A percentile compares a stretch with the other conserved stretches of the same genome.
Conservation (phyloP, 2,888 invertebrate species). For the Hirtodrosophila duncani region DNA sequence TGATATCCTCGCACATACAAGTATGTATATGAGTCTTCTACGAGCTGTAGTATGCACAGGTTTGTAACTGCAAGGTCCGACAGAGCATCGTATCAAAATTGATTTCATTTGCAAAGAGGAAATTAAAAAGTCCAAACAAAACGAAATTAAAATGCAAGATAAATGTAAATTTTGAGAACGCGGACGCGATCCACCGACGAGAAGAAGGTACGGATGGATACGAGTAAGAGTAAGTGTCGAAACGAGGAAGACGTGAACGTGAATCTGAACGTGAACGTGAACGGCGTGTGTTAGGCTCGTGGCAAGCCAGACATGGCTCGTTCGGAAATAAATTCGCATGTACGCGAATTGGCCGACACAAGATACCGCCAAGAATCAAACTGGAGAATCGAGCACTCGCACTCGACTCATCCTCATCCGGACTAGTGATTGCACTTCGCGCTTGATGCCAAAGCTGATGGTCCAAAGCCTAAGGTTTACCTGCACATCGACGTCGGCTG, state of each 20-base stretch:
- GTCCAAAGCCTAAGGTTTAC: too few relatives aligned
- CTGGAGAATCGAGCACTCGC: too few relatives aligned
- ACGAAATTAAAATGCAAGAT: constrained; percentile 67
- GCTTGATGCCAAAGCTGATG: too few relatives aligned
- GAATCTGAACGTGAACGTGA: too few relatives aligned
- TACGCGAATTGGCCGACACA: too few relatives aligned
- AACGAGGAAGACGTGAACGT: constrained; percentile 37
- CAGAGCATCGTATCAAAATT: constrained; percentile 62
- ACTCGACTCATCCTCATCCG: too few relatives aligned
- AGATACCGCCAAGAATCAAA: too few relatives aligned
- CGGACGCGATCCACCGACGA: constrained; percentile 35
- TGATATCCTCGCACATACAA: constrained; percentile 1
- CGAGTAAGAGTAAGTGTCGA: constrained; percentile 54
- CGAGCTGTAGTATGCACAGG: constrained; percentile 16
- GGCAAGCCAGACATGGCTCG: constrained; percentile 51
- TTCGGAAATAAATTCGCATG: constrained; percentile 22
- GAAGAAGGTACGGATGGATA: neutral
- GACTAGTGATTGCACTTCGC: too few relatives aligned
- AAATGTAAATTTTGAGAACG: constrained; percentile 63
- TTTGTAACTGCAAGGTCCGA: constrained; percentile 22
- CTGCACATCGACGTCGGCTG: constrained; percentile 30
- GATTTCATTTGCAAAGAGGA: constrained; percentile 69
- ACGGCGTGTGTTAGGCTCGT: constrained; percentile 76
- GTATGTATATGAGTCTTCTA: neutral
- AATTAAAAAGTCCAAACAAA: constrained; percentile 69